phyloP scores from a whole-genome alignment of 2,113 vertebrate species.

The Geococcyx californianus region DNA sequence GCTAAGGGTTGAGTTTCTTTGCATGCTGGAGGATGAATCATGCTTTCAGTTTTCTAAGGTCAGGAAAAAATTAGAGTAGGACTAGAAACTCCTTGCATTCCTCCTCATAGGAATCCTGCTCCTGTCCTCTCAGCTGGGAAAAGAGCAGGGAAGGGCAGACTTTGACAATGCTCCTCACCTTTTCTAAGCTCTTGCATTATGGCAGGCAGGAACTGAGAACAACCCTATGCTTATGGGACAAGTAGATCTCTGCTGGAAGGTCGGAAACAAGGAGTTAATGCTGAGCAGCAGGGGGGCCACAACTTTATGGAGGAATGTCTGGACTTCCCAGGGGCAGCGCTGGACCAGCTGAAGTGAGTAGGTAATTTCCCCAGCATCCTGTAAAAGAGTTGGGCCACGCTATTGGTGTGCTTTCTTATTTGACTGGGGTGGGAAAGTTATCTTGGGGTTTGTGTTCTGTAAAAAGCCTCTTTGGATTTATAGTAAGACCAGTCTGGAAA shows the following conservation, averaged over 20 bases:
- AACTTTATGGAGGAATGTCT: background rate
- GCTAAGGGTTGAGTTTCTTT: background rate
- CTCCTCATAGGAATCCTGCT: background rate
- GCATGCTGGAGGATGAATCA: background rate
- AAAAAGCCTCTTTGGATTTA: background rate
- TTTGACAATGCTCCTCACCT: background rate
- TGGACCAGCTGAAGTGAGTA: background rate
- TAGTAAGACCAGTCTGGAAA: background rate
- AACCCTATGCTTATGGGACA: background rate
- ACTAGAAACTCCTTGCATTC: background rate
- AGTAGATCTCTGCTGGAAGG: background rate
- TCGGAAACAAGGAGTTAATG: background rate
- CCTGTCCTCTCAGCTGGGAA: background rate
- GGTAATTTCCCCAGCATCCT: background rate
- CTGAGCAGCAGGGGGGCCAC: background rate
- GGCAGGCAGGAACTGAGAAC: background rate
- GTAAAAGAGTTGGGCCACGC: background rate
- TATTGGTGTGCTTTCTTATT: background rate
- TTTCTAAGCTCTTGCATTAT: background rate
- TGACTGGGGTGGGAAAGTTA: background rate
- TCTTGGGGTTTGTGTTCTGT: background rate
- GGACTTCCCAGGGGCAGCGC: background rate
- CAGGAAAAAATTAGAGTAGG: background rate
- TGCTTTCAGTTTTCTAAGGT: background rate
- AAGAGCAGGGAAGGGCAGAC: background rate